Evolutionary conservation across 2,113 vertebrate genomes (phyloP), one percentile per base, ranked within the genome.

Genomic region (Elgaria multicarinata): DNA sequence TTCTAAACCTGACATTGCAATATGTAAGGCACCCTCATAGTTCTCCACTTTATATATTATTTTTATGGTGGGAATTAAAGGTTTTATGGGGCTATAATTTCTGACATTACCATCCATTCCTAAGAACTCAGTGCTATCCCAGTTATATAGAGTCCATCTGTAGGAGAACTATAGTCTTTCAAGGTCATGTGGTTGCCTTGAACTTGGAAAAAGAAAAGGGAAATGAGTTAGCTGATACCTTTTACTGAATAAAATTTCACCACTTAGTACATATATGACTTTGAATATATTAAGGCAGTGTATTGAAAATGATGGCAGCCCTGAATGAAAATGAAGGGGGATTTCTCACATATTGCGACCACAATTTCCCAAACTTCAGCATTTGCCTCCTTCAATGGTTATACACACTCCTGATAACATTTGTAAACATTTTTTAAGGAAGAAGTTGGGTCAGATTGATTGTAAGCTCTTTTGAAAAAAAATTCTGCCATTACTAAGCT

Each of bases 31-130:
- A 95, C 91, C 94, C 94, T 96, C 93, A 95, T 88, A 95, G 94
- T 96, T 96, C 96, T 93, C 95, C 93, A 96, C 96, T 97, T 97
- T 97, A 97, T 97, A 97, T 97, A 97, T 97, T 97, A 97, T 96
- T 97, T 97, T 97, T 97, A 97, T 96, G 93, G 93, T 85, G 90
- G 95, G 94, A 97, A 97, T 97, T 97, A 97, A 97, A 94, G 89
- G 85, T 91, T 97, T 97, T 97, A 97, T 94, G 96, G 95, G 95
- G 96, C 94, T 95, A 80, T 97, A 97, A 97, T 97, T 97, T 96
- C 95, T 97, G 96, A 96, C 92, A 96, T 97, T 97, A 97, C 95
- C 90, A 87, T 95, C 93, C 88, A 95, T 96, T 95, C 94, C 87
- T 71, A 81, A 92, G 94, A 96, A 94, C 89, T 95, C 89, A 87